phyloP scores from a whole-genome alignment of 2,888 invertebrate species.

The Troides oblongomaculatus region DNA sequence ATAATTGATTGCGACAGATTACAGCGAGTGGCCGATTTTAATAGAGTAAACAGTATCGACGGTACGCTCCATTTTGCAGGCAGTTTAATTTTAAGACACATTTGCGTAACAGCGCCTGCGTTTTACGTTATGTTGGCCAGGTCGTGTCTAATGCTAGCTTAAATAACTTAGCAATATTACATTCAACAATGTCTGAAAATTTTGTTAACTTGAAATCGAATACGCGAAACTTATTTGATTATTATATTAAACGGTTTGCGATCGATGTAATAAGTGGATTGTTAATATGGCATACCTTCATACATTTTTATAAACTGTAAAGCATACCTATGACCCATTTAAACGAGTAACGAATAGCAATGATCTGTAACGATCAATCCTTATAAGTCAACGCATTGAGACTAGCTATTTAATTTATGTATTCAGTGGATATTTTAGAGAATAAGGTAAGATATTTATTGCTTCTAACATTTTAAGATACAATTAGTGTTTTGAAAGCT shows the following conservation, averaged over 20 bases:
- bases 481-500: constrained; percentile 15
- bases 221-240: constrained; percentile 6
- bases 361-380: constrained; percentile 21
- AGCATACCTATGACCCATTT: constrained; percentile 19
- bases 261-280: background rate
- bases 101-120: constrained; percentile 43
- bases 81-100: constrained; percentile 41
- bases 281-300: background rate
- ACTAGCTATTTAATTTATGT: constrained; percentile 22
- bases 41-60: constrained; percentile 44
- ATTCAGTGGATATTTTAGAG: constrained; percentile 21
- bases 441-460: constrained; percentile 25
- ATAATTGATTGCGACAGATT: constrained; percentile 43
- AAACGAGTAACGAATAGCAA: constrained; percentile 17
- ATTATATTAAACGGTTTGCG: background rate
- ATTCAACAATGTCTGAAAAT: constrained; percentile 18
- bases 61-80: constrained; percentile 38
- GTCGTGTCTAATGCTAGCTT: constrained; percentile 9
- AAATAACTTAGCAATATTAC: constrained; percentile 7
- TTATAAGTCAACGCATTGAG: constrained; percentile 19
- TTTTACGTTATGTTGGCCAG: constrained; percentile 15
- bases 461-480: constrained; percentile 16
- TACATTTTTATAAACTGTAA: constrained; percentile 9
- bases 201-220: constrained; percentile 8
- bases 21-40: constrained; percentile 41